Conservation (phyloP, 2,888 invertebrate species). For the Silvanus unidentatus region DNA sequence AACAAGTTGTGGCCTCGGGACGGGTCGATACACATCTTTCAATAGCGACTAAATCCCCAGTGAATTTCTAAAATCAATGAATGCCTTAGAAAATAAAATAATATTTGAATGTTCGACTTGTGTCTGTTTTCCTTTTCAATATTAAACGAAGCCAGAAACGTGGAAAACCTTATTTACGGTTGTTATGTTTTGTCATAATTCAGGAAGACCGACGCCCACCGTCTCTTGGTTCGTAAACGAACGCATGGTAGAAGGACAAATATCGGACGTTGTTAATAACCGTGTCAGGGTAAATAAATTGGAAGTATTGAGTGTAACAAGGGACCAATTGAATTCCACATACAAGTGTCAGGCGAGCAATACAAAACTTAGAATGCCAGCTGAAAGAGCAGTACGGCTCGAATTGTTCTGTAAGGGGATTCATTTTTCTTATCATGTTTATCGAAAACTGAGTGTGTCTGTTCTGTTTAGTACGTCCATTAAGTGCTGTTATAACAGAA, state of each 20-base stretch:
- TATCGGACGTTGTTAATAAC: constrained; percentile 63
- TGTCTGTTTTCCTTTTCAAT: no score
- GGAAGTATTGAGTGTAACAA: constrained; percentile 65
- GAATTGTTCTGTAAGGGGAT: constrained; percentile 74
- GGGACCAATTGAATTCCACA: constrained; percentile 76
- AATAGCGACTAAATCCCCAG: background rate
- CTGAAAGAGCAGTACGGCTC: constrained; percentile 74
- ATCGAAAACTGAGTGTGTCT: background rate
- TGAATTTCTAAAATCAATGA: background rate
- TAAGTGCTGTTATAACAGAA: constrained; percentile 67
- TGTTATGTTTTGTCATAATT: constrained; percentile 6
- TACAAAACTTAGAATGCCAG: constrained; percentile 77
- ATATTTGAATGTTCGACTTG: background rate
- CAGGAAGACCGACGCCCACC: constrained; percentile 78
- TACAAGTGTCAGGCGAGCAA: constrained; percentile 85
- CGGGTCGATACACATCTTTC: background rate
- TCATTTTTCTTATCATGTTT: background rate
- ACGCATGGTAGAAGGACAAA: constrained; percentile 63
- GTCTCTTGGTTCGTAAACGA: constrained; percentile 78
- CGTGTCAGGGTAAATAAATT: constrained; percentile 76
- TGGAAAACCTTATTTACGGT: background rate
- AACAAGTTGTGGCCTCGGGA: no score
- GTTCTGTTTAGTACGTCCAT: constrained; percentile 67
- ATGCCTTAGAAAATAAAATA: background rate
- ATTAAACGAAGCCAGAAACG: no score